Conservation (phyloP, 2,797 vertebrate species). For the Enteromius mattozi region DNA sequence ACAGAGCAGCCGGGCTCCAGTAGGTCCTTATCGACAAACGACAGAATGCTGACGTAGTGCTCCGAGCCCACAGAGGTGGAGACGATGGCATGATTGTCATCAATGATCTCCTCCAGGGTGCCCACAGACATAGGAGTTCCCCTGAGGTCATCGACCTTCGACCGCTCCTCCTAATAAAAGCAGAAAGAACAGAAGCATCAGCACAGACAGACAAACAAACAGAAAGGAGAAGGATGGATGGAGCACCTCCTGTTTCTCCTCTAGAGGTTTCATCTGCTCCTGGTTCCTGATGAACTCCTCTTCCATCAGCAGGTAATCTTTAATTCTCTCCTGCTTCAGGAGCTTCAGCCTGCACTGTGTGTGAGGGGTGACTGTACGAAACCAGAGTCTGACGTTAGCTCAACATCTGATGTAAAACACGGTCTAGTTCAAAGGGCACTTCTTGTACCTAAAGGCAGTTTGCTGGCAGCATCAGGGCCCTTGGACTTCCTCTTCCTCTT, state of each 20-base stretch:
- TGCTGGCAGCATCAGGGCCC: slow-evolving; percentile 97
- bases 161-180: slow-evolving; percentile 88
- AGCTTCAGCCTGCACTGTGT: slow-evolving; percentile 92
- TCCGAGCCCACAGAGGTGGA: slow-evolving; percentile 97
- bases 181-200: neutral
- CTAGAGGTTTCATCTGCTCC: slow-evolving; percentile 98
- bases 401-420: neutral
- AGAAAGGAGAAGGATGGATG: no score
- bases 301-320: slow-evolving; percentile 98
- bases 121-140: slow-evolving; percentile 98
- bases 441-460: slow-evolving; percentile 89
- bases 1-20: slow-evolving; percentile 96
- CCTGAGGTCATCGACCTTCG: slow-evolving; percentile 95
- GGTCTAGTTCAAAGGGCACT: neutral
- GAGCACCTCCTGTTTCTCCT: slow-evolving; percentile 96
- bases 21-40: slow-evolving; percentile 96
- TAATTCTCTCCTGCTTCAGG: slow-evolving; percentile 88
- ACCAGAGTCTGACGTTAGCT: neutral
- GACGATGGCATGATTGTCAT: slow-evolving; percentile 97
- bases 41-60: slow-evolving; percentile 96
- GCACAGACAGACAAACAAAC: neutral
- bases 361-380: slow-evolving; percentile 89
- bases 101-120: slow-evolving; percentile 97
- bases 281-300: slow-evolving; percentile 99
- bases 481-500: slow-evolving; percentile 98